Conservation (phyloP, 2,797 vertebrate species). For the Chiloscyllium punctatum region DNA sequence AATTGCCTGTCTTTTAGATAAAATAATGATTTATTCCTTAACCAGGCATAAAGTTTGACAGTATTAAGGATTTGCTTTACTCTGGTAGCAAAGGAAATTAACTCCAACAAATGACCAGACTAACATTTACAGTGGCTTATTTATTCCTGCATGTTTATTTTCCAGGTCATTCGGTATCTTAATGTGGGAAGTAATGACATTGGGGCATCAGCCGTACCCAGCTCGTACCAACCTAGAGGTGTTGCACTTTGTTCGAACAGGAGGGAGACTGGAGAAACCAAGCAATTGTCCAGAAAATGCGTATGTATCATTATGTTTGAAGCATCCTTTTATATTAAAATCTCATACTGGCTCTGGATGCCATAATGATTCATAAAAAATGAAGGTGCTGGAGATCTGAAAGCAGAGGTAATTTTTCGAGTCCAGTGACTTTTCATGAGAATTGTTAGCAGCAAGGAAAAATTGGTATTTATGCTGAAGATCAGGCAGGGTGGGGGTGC, state of each 20-base stretch:
- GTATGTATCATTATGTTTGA: background rate
- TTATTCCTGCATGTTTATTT: background rate
- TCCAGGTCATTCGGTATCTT: constrained; percentile 13
- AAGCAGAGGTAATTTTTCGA: too few relatives aligned
- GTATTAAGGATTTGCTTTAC: background rate
- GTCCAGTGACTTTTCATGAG: too few relatives aligned
- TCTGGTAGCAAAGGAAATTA: constrained; percentile 35
- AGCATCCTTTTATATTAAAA: background rate
- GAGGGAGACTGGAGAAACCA: constrained; percentile 36
- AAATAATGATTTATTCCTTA: background rate
- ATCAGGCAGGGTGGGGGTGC: too few relatives aligned
- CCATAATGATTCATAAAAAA: background rate
- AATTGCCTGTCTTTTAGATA: background rate
- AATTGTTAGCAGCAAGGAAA: too few relatives aligned
- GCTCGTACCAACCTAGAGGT: constrained; percentile 11
- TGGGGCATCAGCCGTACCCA: background rate
- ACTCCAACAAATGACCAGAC: constrained; percentile 41
- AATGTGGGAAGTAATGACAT: constrained; percentile 31
- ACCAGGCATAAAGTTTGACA: background rate
- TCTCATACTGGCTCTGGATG: background rate
- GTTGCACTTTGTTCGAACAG: constrained; percentile 37
- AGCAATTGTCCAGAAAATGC: background rate
- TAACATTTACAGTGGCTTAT: background rate
- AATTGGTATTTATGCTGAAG: too few relatives aligned
- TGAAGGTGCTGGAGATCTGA: too few relatives aligned